Base-by-base conservation (phyloP, 2,888 invertebrate genomes). In the Melanophora roralis region DNA sequence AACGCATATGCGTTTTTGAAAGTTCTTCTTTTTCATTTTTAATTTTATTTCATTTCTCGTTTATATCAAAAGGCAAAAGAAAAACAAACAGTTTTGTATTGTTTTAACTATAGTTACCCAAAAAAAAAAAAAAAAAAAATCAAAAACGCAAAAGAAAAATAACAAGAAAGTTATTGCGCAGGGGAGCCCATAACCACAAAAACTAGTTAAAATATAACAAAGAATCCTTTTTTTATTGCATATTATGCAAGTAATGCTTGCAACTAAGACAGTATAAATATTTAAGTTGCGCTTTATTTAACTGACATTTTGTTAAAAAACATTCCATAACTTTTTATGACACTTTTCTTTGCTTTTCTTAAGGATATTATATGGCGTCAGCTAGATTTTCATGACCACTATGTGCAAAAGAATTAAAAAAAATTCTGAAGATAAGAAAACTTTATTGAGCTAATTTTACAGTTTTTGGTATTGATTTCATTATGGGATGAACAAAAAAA, bases 1-100 rank as follows among this genome's bases (percentile, higher is more conserved):
- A 71, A 71, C 71, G 64, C 76, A 76, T 71, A 64, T 76, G 76
- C 76, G 76, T 76, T 76, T 59, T 59, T 34, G 3, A 47, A 69
- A 47, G 14, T 11, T 19, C 27, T 3, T 36, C 23, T 49, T 21
- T 23, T 27, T n/a, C 14, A 9, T 8, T 9, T 53, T 16, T 53
- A 1, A 0, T 19, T 27, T 43, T n/a, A 6, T 16, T 43, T 19
- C 43, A 1, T 3, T 38, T 27, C 38, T 38, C n/a, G 27, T 16
- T 53, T 53, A 7, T 8, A 38, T 19, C 53, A 47, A 38, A 16
- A 21, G 9, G 21, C 5, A 19, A 49, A 68, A 9, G 16, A 53
- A 65, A 53, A 60, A 38, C n/a, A 64, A 59, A 74, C 23, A 74
- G 38, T 59, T 65, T 74, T 74, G 51, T 49, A 69, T 74, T 71